Evolutionary conservation across 1,140 invertebrate genomes (phyloP), one percentile per base, ranked within the genome.

Genomic region (Acromyrmex echinatior): DNA sequence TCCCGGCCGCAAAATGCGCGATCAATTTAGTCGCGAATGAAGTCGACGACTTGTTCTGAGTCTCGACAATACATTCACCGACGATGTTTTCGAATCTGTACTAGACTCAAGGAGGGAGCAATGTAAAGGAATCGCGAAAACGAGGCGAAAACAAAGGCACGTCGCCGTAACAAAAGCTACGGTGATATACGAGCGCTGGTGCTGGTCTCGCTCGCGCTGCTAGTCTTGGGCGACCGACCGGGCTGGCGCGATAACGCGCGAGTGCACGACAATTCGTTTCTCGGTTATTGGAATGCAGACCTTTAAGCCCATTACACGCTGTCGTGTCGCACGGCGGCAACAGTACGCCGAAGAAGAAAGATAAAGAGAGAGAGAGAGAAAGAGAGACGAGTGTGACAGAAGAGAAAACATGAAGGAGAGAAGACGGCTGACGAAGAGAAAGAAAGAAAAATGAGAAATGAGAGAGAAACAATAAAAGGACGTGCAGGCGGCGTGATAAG

Each of bases 61-160:
- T 10, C 39, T 45, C 68, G 65, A 87, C 60, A 39, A 21, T 35
- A 51, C 39, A 21, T 53, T 12, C 45, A 21, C 79, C 70, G 56
- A 45, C 39, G 68, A 58, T 45, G 88, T 78, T 86, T 85, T 62
- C 51, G 35, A 53, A 21, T 58, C 53, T 49, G 66, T 14, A 35
- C n/a, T n/a, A 14, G 49, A 1, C 51, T 45, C 21, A 21, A 51
- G 35, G 9, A 62, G 49, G 62, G 65, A 49, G 63, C 73, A 21
- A 71, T 56, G 79, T 86, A 77, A 91, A 77, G 60, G 89, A 89
- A 92, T 91, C 80, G 90, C 88, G 91, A 92, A 89, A 92, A 91
- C 88, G 86, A 90, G 88, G 91, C 92, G 88, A 92, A 92, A 91
- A 92, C 91, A 92, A 92, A 92, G 92, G 91, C 84, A 91, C 87